phyloP scores from a whole-genome alignment of 2,113 vertebrate species.

The Hiodon alosoides region DNA sequence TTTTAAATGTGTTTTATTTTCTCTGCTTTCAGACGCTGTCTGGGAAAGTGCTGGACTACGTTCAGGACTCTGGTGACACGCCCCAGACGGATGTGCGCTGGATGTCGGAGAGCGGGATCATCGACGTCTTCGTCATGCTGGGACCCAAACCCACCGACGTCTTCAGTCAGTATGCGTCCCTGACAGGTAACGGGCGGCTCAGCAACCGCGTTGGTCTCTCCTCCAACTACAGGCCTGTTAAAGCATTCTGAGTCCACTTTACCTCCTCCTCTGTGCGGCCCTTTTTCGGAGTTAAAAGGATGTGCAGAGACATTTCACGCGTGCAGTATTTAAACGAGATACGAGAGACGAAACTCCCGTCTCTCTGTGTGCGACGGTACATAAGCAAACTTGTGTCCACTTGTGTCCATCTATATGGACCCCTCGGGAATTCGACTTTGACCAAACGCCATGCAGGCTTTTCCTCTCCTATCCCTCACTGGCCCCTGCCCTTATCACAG shows the following conservation, averaged over 20 bases:
- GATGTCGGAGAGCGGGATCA: conserved; percentile 88
- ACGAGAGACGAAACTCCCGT: too few relatives aligned
- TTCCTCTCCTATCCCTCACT: background rate
- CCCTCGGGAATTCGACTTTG: background rate
- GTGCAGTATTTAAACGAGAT: too few relatives aligned
- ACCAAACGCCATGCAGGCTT: background rate
- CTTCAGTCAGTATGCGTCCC: conserved; percentile 75
- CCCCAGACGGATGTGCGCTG: conserved; percentile 86
- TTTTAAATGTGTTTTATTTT: background rate
- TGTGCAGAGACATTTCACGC: too few relatives aligned
- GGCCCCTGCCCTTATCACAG: conserved; percentile 44
- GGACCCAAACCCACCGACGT: conserved; percentile 70
- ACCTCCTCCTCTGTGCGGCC: too few relatives aligned
- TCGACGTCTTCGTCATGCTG: conserved; percentile 80
- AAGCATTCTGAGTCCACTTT: too few relatives aligned
- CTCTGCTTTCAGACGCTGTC: conserved; percentile 71
- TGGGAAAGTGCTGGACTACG: conserved; percentile 81
- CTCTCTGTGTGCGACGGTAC: too few relatives aligned
- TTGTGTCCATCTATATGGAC: too few relatives aligned
- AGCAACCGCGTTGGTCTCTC: background rate
- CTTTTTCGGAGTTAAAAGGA: too few relatives aligned
- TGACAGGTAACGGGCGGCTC: conserved; percentile 64
- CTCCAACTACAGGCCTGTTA: too few relatives aligned
- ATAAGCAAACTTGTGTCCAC: too few relatives aligned
- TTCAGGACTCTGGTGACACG: conserved; percentile 77